Base-by-base conservation (phyloP, 2,113 vertebrate genomes). In the Okapia johnstoni region DNA sequence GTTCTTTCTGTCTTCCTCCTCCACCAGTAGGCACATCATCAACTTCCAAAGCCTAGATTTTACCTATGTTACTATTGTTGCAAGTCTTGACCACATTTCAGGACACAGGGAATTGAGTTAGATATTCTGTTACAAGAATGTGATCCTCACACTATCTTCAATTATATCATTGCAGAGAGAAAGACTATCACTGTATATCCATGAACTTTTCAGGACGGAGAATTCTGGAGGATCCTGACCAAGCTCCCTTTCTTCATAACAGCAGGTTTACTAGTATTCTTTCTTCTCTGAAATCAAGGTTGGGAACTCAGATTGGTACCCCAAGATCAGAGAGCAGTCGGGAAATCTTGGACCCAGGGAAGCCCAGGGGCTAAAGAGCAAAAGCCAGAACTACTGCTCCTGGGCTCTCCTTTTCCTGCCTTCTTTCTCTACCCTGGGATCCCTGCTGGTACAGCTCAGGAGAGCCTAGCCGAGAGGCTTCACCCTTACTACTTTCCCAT, bases 71-170 rank as follows among this genome's bases (percentile, higher is more conserved):
- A 40, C 25, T 57, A 25, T 9, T 55, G 63, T 28, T 58, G 12
- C 33, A 93, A 96, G 1, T 70, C 55, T 80, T 97, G 92, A 93
- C 15, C 15, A 36, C 85, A 90, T 90, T 79, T 95, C 23, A 90
- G 63, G 63, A 93, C 23, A 43, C 30, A 63, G 13, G 25, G 88
- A 80, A 46, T 4, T 9, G 9, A 86, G 58, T 73, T 2, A 92
- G 33, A 66, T 84, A 19, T 50, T 88, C 21, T 85, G 15, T 5
- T 93, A 30, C 5, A 92, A 89, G 33, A 80, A 36, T 28, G 4
- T 21, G 61, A 81, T 81, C 15, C 19, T 70, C 23, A 15, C 13
- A 23, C 61, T 66, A 50, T 21, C 26, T 97, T 97, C 21, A 55
- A 5, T 87, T 43, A 50, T 58, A 2, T 87, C 28, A 52, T 1